These are phyloP conservation scores for Leptodactylus fallax DNA, from an alignment of 2,797 vertebrate species.

Conservation along the genomic window DNA sequence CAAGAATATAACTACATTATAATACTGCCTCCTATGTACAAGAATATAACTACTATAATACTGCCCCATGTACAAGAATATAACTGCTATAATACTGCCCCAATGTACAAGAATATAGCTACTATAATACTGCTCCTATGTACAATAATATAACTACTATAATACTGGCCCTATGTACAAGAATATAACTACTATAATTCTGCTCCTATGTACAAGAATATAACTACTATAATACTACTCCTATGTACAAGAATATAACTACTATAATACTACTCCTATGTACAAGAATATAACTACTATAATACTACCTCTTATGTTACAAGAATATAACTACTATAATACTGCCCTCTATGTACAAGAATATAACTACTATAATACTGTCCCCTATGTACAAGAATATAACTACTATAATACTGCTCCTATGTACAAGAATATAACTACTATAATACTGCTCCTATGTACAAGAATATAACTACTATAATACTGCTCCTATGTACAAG, in stretches of 20 bases:
- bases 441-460: not conserved
- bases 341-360: not conserved
- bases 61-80: not conserved
- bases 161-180: no score
- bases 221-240: not conserved
- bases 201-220: not conserved
- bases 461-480: constrained; percentile 7
- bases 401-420: not conserved
- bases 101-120: no score
- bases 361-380: not conserved
- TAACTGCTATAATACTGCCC: not conserved
- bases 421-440: constrained; percentile 9
- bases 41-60: not conserved
- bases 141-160: no score
- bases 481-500: not conserved
- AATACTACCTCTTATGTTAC: not conserved
- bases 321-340: not conserved
- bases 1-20: not conserved
- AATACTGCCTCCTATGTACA: not conserved
- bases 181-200: no score
- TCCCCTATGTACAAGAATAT: not conserved
- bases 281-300: not conserved
- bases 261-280: no score
- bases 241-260: not conserved
- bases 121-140: no score